Base-by-base conservation (phyloP, 64 coral and sea anemone genomes). In the Stichodactyla helianthus region DNA sequence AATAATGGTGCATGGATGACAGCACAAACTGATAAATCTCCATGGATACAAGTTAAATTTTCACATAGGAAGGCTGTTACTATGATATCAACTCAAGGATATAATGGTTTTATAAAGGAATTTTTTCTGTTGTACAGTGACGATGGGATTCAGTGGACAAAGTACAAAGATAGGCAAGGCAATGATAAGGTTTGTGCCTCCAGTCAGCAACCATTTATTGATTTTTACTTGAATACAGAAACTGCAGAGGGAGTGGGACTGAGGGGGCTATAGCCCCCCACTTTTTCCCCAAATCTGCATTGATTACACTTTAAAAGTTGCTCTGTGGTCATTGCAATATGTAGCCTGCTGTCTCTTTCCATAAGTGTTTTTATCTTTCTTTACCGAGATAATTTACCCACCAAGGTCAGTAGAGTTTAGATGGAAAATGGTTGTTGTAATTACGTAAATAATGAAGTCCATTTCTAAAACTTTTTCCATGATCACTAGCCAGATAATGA, bases 31-130 rank as follows among this genome's bases (percentile, higher is more conserved):
- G 82, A 84, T 77, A 31, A 2, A 55, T 3, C 59, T 61, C 83
- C 67, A 15, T 91, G 83, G 89, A 91, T 91, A 53, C 57, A 81
- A 86, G 89, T 86, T 28, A 81, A 91, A 18, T 58, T 91, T 28
- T 2, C 50, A 16, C 28, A 35, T 26, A 26, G 18, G 1, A 86
- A 51, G 28, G 79, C 76, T 14, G 50, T 91, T 7, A 86, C 89
- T 60, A 78, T 55, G 4, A 53, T 91, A 55, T 68, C 71, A 55
- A 91, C 84, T 50, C 89, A 91, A 67, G 89, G 89, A 8, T 79
- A 50, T 53, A 52, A 14, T 7, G 57, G 55, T 5, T 91, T 63
- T 74, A n/a, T 91, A 51, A 55, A 10, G 13, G 31, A 56, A n/a
- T 91, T 60, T 61, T 86, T 70, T 51, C 5, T 91, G 35, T 79